Base-by-base conservation (phyloP, 1,140 invertebrate genomes). In the Temnothorax curvispinosus region DNA sequence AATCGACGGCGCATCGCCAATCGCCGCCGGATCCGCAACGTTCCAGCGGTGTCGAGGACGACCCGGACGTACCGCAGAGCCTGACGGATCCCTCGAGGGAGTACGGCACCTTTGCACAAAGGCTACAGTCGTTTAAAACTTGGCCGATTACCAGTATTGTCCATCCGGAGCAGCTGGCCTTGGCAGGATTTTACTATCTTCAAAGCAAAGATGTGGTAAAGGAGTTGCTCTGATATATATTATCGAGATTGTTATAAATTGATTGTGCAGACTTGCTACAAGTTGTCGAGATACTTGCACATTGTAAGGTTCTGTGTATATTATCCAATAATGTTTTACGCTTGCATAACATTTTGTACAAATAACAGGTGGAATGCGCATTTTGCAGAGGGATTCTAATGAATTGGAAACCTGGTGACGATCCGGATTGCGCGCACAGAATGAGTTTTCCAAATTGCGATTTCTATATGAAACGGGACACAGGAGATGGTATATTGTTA, bases 181-280 rank as follows among this genome's bases (percentile, higher is more conserved):
- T 96, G 93, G 97, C 98, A 88, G 98, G 98, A 7, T 99, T 98
- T 94, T 98, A 97, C 92, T 98, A 97, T 92, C 94, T 97, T 11
- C 94, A 96, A 56, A 87, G 94, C 64, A 93, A 92, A 15, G 97
- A 97, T 91, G 93, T 94, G 93, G 96, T 96, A 93, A 92, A 81
- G 11, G 78, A 69, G 21, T 35, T 5, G 4, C 56, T 32, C 0
- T 41, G 3, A 64, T 67, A 35, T 27, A 58, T 67, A 5, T 60
- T 44, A 44, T 44, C 8, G 18, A 27, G 50, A n/a, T 58, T 87
- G 13, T 13, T 52, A 60, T 87, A 47, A 84, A 84, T 67, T 15
- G 18, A 67, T 44, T 35, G 1, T 35, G 1, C 4, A 1, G 2
- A 7, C 75, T 32, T 81, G 9, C 6, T 38, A 32, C 11, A 32